Evolutionary conservation across 2,113 vertebrate species (phyloP).

Genomic region (Gobio gobio): DNA sequence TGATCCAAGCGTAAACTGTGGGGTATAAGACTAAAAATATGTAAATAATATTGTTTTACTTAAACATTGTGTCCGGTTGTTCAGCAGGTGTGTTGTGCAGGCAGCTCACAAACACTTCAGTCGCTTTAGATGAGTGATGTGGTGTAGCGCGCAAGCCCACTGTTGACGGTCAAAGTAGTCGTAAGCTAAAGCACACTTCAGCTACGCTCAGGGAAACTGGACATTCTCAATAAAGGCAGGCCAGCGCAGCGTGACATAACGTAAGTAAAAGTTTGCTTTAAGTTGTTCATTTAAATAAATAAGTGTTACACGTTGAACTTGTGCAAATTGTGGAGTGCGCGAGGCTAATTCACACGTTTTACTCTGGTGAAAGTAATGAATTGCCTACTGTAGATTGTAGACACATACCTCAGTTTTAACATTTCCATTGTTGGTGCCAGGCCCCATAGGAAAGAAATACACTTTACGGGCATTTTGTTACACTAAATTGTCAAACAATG

Average conservation of each 20-base stretch:
- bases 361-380: not conserved
- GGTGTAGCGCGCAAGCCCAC: not conserved
- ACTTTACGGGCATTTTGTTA: too few species aligned
- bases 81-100: not conserved
- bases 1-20: not conserved
- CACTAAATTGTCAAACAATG: too few species aligned
- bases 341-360: not conserved
- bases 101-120: not conserved
- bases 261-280: not conserved
- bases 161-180: conserved; percentile 4
- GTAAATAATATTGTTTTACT: not conserved
- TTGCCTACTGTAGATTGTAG: too few species aligned
- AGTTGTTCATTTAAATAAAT: not conserved
- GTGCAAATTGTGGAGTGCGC: not conserved
- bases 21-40: not conserved
- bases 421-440: too few species aligned
- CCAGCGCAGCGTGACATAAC: not conserved
- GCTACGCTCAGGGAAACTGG: not conserved
- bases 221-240: not conserved
- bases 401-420: too few species aligned
- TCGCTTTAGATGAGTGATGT: not conserved
- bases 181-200: not conserved
- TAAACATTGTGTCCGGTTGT: not conserved
- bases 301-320: not conserved
- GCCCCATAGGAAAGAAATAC: too few species aligned